Evolutionary conservation across 2,797 vertebrate genomes (phyloP), one percentile per base, ranked within the genome.

Genomic region (Acanthurus leucopareius): DNA sequence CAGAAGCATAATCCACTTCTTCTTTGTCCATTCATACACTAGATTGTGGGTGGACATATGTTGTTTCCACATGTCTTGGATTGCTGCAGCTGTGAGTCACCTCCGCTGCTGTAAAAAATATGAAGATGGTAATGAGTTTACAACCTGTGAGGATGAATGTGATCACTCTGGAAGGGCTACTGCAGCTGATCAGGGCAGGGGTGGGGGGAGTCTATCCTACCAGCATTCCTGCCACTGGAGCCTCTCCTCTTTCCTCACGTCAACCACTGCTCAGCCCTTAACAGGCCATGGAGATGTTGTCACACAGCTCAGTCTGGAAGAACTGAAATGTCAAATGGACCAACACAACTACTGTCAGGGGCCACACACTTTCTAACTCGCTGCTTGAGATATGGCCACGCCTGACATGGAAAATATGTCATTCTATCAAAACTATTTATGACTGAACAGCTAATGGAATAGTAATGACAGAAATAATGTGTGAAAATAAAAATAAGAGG

Each of bases 91-190:
- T 3, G 11, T 58, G 70, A 28, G 53, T 68, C 71, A 78, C 56
- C 71, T 72, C 65, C 5, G 9, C 74, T 75, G 71, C 75, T 32
- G 28, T 32, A 32, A 32, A 32, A 32, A 32, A 32, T 88, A 59
- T 72, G 20, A 75, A 35, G 62, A 84, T 76, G 63, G 28, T 91
- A 84, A 93, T 85, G 88, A 89, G 49, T 94, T 93, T 82, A 92
- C 88, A 92, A 71, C 70, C 81, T 87, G 92, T 82, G 78, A 79
- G 73, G 38, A 84, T 57, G 59, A 83, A 88, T 57, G 69, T 73
- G 59, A 57, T 71, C 78, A 49, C 28, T 44, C 19, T 81, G 48
- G 67, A 73, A 35, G 65, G 80, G 68, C 68, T 67, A 47, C 78
- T 73, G 58, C 64, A 69, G 73, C 77, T 82, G 83, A 82, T 84